Conservation (phyloP, 2,797 vertebrate genomes). For the Peromyscus eremicus region DNA sequence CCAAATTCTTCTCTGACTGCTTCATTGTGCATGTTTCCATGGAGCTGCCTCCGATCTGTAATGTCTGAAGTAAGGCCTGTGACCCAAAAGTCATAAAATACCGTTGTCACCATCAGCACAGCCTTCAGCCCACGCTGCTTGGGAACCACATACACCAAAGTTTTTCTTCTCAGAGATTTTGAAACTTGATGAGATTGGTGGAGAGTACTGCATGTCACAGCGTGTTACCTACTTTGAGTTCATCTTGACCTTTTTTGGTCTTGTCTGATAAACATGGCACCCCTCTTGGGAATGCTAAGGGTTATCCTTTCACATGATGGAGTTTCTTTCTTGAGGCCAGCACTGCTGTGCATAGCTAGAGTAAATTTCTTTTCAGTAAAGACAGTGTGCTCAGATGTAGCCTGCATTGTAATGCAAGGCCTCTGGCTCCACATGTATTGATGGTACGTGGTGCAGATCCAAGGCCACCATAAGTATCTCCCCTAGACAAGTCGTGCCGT, state of each 20-base stretch:
- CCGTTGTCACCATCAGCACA: not conserved
- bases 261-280: not conserved
- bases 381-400: not conserved
- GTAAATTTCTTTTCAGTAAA: not conserved
- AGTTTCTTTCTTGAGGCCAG: not conserved
- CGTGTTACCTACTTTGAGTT: not conserved
- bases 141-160: not conserved
- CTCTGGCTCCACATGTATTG: not conserved
- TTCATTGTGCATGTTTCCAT: not conserved
- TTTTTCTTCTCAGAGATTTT: not conserved
- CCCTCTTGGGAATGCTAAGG: not conserved
- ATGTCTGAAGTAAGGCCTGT: not conserved
- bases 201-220: not conserved
- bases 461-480: not conserved
- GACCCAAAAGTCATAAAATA: not conserved
- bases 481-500: accelerated
- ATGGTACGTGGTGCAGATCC: not conserved
- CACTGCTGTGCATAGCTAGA: not conserved
- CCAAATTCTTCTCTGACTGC: not conserved
- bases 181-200: not conserved
- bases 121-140: not conserved
- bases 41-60: not conserved
- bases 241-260: not conserved
- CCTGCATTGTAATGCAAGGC: not conserved
- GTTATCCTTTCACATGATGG: not conserved